Evolutionary conservation across 2,113 vertebrate species (phyloP).

Genomic region (Corapipo altera): DNA sequence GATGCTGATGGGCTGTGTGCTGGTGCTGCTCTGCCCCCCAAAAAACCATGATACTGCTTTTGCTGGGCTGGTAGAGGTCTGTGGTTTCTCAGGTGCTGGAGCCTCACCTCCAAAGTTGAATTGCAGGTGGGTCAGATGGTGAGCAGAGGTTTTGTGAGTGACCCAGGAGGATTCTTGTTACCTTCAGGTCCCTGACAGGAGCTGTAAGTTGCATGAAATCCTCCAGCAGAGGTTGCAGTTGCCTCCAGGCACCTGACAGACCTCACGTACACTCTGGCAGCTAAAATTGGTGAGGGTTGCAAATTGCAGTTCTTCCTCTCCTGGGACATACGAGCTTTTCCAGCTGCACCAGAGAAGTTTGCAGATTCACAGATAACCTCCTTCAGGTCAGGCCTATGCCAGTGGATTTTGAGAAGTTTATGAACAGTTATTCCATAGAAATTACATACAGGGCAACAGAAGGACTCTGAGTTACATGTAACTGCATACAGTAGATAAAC

Average conservation of each 20-base stretch:
- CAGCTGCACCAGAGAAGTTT: slow-evolving; percentile 26
- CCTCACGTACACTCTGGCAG: slow-evolving; percentile 39
- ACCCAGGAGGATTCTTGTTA: background rate
- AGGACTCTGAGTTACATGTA: background rate
- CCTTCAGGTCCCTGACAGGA: slow-evolving; percentile 7
- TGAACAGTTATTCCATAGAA: background rate
- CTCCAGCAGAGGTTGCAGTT: slow-evolving; percentile 54
- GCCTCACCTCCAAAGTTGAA: background rate
- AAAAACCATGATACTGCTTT: background rate
- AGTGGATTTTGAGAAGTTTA: background rate
- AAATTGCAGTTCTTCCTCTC: slow-evolving; percentile 13
- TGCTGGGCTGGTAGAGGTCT: background rate
- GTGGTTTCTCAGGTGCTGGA: background rate
- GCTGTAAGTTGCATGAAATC: background rate
- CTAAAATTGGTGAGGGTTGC: background rate
- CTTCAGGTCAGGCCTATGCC: background rate
- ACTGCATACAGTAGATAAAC: background rate
- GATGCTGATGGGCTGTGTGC: background rate
- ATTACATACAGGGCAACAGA: background rate
- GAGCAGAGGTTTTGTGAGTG: background rate
- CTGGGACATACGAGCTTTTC: slow-evolving; percentile 33
- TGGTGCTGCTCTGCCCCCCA: background rate
- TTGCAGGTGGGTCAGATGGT: background rate
- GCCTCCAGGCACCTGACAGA: slow-evolving; percentile 56
- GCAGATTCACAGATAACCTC: slow-evolving; percentile 24